These are phyloP conservation scores for Oreochromis spilurus DNA, from an alignment of 2,113 vertebrate genomes.

Conservation along the genomic window DNA sequence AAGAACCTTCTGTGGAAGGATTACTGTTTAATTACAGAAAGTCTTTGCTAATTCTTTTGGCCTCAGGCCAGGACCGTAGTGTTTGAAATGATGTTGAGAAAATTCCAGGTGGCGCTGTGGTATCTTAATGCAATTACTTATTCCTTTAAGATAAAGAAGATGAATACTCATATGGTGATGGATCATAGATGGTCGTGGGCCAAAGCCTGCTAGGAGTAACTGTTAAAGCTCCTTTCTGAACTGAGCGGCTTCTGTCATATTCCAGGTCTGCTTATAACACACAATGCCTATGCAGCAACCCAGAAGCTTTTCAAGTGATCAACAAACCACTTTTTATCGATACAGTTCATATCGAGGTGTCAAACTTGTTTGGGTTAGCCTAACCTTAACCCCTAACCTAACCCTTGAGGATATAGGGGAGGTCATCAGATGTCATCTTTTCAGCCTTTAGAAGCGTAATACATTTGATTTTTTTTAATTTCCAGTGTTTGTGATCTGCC, in stretches of 20 bases:
- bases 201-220: neutral
- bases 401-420: neutral
- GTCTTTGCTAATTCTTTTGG: neutral
- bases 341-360: too few species aligned
- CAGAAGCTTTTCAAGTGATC: too few species aligned
- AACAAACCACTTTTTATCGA: too few species aligned
- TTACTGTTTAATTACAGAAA: neutral
- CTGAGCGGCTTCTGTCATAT: too few species aligned
- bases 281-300: too few species aligned
- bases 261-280: too few species aligned
- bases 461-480: neutral
- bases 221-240: too few species aligned
- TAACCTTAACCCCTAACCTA: too few species aligned
- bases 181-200: neutral
- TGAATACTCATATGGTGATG: neutral
- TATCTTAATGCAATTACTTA: neutral
- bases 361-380: too few species aligned
- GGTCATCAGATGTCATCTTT: neutral
- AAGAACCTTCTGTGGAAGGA: neutral
- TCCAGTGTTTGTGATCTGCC: neutral
- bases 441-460: neutral
- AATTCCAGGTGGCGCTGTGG: neutral
- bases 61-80: rapidly evolving
- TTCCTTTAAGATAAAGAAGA: neutral
- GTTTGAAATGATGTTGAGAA: neutral